Conservation (phyloP, 2,888 invertebrate genomes). For the Elegia similella region DNA sequence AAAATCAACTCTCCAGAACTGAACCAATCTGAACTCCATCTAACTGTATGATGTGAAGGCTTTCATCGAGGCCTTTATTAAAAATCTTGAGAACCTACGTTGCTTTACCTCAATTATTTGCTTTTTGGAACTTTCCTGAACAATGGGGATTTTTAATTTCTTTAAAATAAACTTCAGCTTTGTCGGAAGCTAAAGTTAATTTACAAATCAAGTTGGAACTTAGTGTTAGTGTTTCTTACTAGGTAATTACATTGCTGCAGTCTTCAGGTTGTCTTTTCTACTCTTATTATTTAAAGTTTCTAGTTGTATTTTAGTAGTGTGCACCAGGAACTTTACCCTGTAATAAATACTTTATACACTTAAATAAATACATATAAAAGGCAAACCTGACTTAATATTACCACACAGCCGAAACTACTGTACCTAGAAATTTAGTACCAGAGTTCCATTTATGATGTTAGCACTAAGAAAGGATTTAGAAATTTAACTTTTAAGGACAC, state of each 20-base stretch:
- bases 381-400: too few species aligned
- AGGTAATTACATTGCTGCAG: background rate
- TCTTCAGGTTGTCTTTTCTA: too few species aligned
- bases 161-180: background rate
- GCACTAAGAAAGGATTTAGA: too few species aligned
- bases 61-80: background rate
- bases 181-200: background rate
- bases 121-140: background rate
- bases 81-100: background rate
- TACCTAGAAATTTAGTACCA: too few species aligned
- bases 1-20: background rate
- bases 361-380: too few species aligned
- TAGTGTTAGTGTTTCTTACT: background rate
- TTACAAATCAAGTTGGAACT: conserved; percentile 1
- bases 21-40: background rate
- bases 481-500: too few species aligned
- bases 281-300: too few species aligned
- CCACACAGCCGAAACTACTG: too few species aligned
- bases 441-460: too few species aligned
- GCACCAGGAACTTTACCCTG: too few species aligned
- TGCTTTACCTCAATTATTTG: background rate
- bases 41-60: background rate
- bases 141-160: background rate
- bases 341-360: too few species aligned
- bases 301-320: too few species aligned